Conservation (phyloP, 1,140 invertebrate genomes). For the Cydia fagiglandana region DNA sequence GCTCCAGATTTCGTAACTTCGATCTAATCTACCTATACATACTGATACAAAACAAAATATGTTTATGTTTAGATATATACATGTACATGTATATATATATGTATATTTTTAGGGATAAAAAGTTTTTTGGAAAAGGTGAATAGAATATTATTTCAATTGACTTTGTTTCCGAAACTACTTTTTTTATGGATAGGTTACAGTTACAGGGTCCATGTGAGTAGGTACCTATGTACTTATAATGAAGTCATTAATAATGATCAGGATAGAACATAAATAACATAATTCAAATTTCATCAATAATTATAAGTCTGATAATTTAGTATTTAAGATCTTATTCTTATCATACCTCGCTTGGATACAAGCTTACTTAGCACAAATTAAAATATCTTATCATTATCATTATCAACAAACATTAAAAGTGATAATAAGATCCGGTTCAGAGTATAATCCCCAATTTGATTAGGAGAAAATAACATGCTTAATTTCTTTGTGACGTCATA, state of each 20-base stretch:
- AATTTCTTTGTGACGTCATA: neutral
- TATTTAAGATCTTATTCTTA: neutral
- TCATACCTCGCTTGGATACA: neutral
- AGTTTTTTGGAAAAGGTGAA: too few relatives aligned
- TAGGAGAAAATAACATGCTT: neutral
- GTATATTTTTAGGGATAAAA: too few relatives aligned
- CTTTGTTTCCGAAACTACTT: too few relatives aligned
- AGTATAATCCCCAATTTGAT: neutral
- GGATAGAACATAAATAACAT: too few relatives aligned
- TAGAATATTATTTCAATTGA: neutral
- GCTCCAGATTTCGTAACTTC: neutral
- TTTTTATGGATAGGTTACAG: too few relatives aligned
- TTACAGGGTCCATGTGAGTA: too few relatives aligned
- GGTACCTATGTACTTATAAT: too few relatives aligned
- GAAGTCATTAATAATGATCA: too few relatives aligned
- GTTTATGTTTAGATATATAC: too few relatives aligned
- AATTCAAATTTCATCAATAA: neutral
- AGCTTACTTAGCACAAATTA: neutral
- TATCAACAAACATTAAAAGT: neutral
- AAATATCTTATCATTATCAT: neutral
- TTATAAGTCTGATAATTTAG: neutral
- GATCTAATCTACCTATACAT: neutral
- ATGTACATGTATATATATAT: too few relatives aligned
- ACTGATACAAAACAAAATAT: too few relatives aligned
- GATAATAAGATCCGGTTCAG: conserved; percentile 15